Evolutionary conservation across 2,888 invertebrate genomes (phyloP).

Genomic region (Callinectes sapidus): DNA sequence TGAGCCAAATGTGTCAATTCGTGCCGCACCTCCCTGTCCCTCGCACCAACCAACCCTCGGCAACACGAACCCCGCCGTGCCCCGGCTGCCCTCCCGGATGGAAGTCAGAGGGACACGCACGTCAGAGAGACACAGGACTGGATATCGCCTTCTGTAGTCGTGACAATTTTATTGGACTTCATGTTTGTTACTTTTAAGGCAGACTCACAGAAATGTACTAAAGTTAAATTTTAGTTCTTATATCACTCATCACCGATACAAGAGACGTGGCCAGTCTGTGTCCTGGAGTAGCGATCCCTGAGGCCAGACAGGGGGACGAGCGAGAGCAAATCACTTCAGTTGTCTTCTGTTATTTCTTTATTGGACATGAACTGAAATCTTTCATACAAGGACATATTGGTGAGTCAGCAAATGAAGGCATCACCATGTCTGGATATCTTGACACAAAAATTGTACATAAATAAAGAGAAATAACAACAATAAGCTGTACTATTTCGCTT

Average conservation of each 20-base stretch:
- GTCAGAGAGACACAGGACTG: background rate
- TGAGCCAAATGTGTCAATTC: background rate
- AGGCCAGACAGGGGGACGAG: background rate
- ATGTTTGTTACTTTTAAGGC: background rate
- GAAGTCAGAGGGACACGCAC: background rate
- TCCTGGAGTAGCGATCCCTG: background rate
- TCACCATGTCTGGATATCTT: background rate
- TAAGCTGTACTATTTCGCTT: background rate
- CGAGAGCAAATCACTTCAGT: background rate
- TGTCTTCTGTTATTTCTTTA: slow-evolving; percentile 1
- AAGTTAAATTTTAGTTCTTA: background rate
- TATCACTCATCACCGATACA: background rate
- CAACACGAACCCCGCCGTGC: background rate
- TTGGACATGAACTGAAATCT: background rate
- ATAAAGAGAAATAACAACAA: background rate
- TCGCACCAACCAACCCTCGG: background rate
- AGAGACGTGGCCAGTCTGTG: background rate
- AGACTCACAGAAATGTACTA: background rate
- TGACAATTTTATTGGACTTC: background rate
- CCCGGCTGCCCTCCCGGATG: background rate
- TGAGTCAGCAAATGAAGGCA: background rate
- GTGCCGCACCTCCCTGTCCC: slow-evolving; percentile 13
- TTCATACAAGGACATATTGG: background rate
- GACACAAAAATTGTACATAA: background rate
- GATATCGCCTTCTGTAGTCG: background rate